Conservation (phyloP, 2,888 invertebrate genomes). For the Apotomis capreana region DNA sequence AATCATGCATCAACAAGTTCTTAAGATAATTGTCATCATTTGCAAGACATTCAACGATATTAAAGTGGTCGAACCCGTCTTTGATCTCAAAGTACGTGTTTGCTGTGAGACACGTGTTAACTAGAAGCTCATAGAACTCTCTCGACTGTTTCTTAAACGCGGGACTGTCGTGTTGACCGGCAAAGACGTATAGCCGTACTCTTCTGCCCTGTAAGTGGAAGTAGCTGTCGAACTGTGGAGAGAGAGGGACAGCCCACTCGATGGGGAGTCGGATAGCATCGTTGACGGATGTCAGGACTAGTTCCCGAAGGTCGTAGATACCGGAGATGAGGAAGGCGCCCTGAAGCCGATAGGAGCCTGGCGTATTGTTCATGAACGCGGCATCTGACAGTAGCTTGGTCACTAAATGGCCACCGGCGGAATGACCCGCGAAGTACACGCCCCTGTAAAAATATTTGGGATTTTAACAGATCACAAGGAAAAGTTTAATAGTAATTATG, state of each 20-base stretch:
- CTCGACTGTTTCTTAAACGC: conserved; percentile 87
- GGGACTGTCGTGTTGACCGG: conserved; percentile 88
- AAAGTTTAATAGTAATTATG: too few relatives aligned
- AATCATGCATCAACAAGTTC: conserved; percentile 73
- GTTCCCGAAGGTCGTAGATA: conserved; percentile 88
- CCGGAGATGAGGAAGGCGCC: conserved; percentile 90
- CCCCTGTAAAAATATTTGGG: conserved; percentile 70
- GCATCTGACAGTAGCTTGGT: conserved; percentile 84
- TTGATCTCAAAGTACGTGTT: conserved; percentile 84
- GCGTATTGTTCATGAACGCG: conserved; percentile 69
- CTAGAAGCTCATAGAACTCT: conserved; percentile 80
- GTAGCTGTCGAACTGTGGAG: conserved; percentile 81
- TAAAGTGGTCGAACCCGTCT: conserved; percentile 88
- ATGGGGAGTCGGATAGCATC: conserved; percentile 85
- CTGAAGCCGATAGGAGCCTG: conserved; percentile 77
- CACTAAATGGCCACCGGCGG: conserved; percentile 92
- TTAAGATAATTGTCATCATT: conserved; percentile 78
- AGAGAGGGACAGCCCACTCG: conserved; percentile 78
- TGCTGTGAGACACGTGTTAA: conserved; percentile 77
- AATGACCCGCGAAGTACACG: conserved; percentile 91
- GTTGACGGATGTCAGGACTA: conserved; percentile 87
- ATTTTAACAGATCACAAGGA: too few relatives aligned
- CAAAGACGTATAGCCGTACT: conserved; percentile 77
- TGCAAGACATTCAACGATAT: conserved; percentile 88
- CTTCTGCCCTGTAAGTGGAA: conserved; percentile 67